Base-by-base conservation (phyloP, 1,140 invertebrate species). In the Lordiphosa clarofinis region DNA sequence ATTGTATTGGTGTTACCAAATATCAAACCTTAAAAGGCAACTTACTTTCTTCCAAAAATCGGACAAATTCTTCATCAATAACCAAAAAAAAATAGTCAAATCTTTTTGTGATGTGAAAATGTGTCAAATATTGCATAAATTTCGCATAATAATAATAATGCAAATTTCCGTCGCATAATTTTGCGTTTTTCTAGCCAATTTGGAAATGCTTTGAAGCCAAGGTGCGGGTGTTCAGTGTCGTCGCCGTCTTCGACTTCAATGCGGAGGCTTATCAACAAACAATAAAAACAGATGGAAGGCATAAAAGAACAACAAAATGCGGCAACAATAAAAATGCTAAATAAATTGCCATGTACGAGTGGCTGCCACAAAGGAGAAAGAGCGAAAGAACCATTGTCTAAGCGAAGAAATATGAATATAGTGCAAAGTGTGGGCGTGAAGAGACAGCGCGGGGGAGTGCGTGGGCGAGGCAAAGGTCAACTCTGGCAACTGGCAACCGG, bases 281-380 rank as follows among this genome's bases (percentile, higher is more conserved):
- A 52, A 68, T 61, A 64, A 72, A 67, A 50, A 60, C 60, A 57
- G 73, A 81, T 63, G 75, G 67, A 50, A 56, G 56, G 43, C 62
- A 62, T 66, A 84, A 81, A 74, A 72, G 67, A 84, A 62, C 56
- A 81, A 73, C 72, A 84, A 82, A 81, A 59, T 78, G 67, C 56
- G 61, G 52, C 49, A 57, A 47, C 67, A 72, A 81, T 81, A 72
- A 81, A 81, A 82, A 82, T 82, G 72, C 56, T 61, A 76, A 76
- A 82, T 71, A 76, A 81, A 81, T 72, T 73, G 76, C 56, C 48
- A 38, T 69, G 68, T 70, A 56, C 56, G 52, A 59, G 69, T 35
- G 48, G 2, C 13, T 4, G 9, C 4, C 7, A 19, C 10, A 36
- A 15, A 50, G 33, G 24, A 39, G 33, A 73, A 54, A 36, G 43